Percentiles rank a stretch among this genome's conserved stretches.
phyloP scores from a whole-genome alignment of 2,797 vertebrate species.

The Rhyacichthys aspro region DNA sequence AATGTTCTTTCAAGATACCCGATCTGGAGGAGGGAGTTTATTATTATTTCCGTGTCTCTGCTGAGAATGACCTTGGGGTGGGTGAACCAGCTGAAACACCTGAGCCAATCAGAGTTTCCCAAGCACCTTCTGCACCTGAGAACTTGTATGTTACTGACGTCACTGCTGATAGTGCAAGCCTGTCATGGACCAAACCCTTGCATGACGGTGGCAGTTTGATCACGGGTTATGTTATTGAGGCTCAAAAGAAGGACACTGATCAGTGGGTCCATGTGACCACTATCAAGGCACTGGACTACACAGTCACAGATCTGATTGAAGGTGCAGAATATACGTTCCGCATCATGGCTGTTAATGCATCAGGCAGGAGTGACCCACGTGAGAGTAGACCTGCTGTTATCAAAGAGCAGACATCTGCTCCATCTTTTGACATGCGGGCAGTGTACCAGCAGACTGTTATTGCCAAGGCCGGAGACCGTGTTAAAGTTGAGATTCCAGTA shows the following conservation, averaged over 20 bases:
- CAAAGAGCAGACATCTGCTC: conserved; percentile 91
- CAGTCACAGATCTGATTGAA: conserved; percentile 90
- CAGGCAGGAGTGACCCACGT: conserved; percentile 94
- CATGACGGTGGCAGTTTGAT: conserved; percentile 96
- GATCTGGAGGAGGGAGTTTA: conserved; percentile 92
- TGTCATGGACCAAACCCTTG: conserved; percentile 95
- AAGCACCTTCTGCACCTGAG: conserved; percentile 93
- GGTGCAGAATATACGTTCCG: conserved; percentile 96
- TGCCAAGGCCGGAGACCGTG: conserved; percentile 93
- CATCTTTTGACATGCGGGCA: conserved; percentile 92
- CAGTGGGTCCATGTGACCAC: conserved; percentile 92
- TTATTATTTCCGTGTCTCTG: conserved; percentile 96
- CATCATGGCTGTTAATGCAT: conserved; percentile 97
- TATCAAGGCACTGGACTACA: conserved; percentile 91
- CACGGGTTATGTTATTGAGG: conserved; percentile 97
- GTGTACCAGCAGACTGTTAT: conserved; percentile 93
- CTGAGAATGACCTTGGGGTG: conserved; percentile 96
- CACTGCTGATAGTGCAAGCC: conserved; percentile 88
- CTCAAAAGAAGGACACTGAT: conserved; percentile 92
- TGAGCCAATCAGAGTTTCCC: conserved; percentile 92
- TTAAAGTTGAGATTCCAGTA: conserved; percentile 97
- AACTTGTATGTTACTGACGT: conserved; percentile 95
- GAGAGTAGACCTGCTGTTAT: conserved; percentile 94
- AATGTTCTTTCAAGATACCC: conserved; percentile 90
- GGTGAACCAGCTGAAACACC: conserved; percentile 93